These are phyloP conservation scores for Hemicrepidius hirtus DNA, from an alignment of 2,888 invertebrate genomes.

Conservation along the genomic window DNA sequence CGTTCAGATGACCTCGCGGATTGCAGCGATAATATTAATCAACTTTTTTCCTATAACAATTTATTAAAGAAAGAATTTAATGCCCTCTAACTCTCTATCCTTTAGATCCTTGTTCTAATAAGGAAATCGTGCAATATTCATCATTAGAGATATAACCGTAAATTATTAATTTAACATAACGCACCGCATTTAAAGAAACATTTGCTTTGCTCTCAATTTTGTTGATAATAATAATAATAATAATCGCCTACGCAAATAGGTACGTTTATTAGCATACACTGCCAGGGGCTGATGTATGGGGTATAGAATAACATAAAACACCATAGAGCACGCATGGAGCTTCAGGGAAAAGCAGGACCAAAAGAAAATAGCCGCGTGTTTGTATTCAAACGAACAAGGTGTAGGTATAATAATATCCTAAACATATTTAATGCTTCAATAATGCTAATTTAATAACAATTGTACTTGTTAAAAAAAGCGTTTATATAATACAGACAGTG, in stretches of 20 bases:
- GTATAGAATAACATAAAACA: slow-evolving; percentile 20
- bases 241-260: slow-evolving; percentile 14
- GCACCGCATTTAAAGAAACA: slow-evolving; percentile 19
- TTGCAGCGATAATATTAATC: slow-evolving; percentile 15
- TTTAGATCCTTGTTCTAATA: slow-evolving; percentile 20
- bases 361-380: slow-evolving; percentile 1
- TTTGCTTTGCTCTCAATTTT: slow-evolving; percentile 21
- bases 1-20: slow-evolving; percentile 16
- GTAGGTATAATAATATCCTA: too few species aligned
- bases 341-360: not conserved
- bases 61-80: slow-evolving; percentile 1
- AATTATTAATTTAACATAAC: slow-evolving; percentile 21
- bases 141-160: slow-evolving; percentile 16
- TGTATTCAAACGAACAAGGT: not conserved
- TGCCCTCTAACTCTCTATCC: slow-evolving; percentile 1
- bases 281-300: slow-evolving; percentile 24
- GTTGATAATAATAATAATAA: slow-evolving; percentile 25
- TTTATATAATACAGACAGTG: too few species aligned
- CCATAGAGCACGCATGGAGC: slow-evolving; percentile 9
- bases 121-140: slow-evolving; percentile 29
- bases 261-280: slow-evolving; percentile 15
- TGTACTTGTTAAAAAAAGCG: too few species aligned
- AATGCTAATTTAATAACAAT: too few species aligned
- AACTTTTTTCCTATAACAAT: not conserved
- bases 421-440: too few species aligned